Conservation (phyloP, 2,888 invertebrate genomes). For the Meteorus cinctellus region DNA sequence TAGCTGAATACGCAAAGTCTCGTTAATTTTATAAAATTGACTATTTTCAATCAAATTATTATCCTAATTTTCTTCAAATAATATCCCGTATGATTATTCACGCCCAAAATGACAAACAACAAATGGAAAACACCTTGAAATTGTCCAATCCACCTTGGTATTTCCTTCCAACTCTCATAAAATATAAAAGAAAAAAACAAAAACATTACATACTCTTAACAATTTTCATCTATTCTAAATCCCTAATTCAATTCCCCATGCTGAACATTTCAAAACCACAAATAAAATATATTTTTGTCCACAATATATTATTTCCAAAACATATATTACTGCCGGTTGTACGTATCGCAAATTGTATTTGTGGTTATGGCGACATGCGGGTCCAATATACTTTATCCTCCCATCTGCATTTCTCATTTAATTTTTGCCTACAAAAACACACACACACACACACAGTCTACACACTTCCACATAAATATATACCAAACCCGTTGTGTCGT, state of each 20-base stretch:
- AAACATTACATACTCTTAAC: neutral
- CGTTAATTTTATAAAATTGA: no score
- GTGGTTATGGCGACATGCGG: conserved; percentile 46
- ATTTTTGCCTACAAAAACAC: conserved; percentile 9
- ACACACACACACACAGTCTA: neutral
- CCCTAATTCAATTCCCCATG: neutral
- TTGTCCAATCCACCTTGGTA: no score
- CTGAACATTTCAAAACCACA: neutral
- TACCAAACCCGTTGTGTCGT: neutral
- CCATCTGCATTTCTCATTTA: conserved; percentile 24
- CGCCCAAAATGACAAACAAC: no score
- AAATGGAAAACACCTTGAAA: no score
- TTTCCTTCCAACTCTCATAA: neutral
- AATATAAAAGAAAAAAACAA: neutral
- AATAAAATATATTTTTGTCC: neutral
- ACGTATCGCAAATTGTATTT: conserved; percentile 49
- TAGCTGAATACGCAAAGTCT: no score
- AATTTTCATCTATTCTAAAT: neutral
- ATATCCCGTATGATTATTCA: no score
- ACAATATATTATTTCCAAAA: neutral
- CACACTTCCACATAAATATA: neutral
- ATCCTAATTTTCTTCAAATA: no score
- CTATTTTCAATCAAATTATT: no score
- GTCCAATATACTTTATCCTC: conserved; percentile 3
- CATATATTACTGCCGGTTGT: conserved; percentile 36